phyloP scores from a whole-genome alignment of 2,797 vertebrate genomes.

The Lithobates pipiens region DNA sequence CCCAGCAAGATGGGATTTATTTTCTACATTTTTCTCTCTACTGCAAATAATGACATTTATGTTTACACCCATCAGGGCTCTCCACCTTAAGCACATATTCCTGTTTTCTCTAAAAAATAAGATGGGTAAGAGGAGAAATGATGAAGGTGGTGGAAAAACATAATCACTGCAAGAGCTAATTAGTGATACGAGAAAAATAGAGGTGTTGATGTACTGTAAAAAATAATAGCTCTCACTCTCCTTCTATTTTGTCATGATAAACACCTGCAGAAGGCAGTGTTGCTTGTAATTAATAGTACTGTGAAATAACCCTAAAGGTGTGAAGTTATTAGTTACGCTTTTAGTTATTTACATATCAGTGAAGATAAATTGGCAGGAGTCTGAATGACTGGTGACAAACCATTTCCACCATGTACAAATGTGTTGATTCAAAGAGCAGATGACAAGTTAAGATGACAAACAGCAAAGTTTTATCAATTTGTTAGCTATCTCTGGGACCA shows the following conservation, averaged over 20 bases:
- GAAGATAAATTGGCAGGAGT: conserved; percentile 47
- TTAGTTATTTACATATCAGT: conserved; percentile 59
- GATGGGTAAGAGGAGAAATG: conserved; percentile 4
- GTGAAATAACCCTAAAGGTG: conserved; percentile 39
- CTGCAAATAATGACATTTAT: conserved; percentile 54
- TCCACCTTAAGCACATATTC: conserved; percentile 29
- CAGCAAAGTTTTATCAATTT: neutral
- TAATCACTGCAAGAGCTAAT: conserved; percentile 52
- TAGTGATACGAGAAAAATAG: conserved; percentile 18
- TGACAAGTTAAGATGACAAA: neutral
- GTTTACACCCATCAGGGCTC: conserved; percentile 40
- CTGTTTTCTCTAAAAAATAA: neutral
- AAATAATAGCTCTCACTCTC: conserved; percentile 8
- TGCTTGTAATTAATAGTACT: conserved; percentile 40
- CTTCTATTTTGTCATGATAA: conserved; percentile 36
- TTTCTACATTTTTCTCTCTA: conserved; percentile 1
- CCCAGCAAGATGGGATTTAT: conserved; percentile 13
- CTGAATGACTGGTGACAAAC: conserved; percentile 52
- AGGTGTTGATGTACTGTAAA: conserved; percentile 27
- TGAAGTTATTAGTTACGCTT: conserved; percentile 52
- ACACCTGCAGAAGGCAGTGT: conserved; percentile 35
- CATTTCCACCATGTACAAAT: conserved; percentile 18
- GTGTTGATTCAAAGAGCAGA: neutral
- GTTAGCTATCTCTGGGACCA: neutral
- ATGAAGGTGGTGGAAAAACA: neutral